Evolutionary conservation across 2,113 vertebrate genomes (phyloP).

Genomic region (Sterna hirundo): DNA sequence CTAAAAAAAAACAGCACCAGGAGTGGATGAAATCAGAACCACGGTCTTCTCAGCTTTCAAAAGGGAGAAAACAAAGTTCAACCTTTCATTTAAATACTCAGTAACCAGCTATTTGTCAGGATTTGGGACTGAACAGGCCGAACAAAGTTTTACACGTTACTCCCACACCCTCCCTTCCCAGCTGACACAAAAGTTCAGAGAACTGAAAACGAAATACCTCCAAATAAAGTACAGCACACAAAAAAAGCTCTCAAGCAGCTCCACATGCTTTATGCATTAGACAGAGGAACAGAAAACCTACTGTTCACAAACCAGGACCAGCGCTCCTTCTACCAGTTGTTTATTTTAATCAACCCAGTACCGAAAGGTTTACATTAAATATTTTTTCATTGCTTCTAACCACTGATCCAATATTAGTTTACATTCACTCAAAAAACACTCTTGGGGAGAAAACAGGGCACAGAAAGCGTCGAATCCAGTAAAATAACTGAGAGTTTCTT

Average conservation of each 20-base stretch:
- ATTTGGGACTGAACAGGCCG: neutral
- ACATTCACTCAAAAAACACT: neutral
- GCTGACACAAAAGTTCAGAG: neutral
- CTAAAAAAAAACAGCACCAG: neutral
- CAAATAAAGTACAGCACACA: neutral
- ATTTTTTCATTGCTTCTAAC: neutral
- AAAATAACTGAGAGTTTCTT: neutral
- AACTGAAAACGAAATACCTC: neutral
- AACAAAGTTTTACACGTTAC: neutral
- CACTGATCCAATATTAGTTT: neutral
- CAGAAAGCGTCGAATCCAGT: neutral
- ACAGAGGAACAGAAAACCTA: conserved; percentile 11
- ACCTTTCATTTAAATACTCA: neutral
- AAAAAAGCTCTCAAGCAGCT: neutral
- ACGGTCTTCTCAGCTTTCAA: neutral
- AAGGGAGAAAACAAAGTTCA: neutral
- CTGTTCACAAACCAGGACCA: conserved; percentile 4
- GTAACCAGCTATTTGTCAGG: neutral
- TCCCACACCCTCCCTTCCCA: neutral
- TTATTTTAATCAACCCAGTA: conserved; percentile 19
- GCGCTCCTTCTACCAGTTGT: neutral
- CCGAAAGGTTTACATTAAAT: neutral
- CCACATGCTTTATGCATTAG: neutral
- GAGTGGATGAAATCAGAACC: neutral
- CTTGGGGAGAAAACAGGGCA: neutral